Conservation (phyloP, 2,113 vertebrate genomes). For the Andinoacara biseriatus region DNA sequence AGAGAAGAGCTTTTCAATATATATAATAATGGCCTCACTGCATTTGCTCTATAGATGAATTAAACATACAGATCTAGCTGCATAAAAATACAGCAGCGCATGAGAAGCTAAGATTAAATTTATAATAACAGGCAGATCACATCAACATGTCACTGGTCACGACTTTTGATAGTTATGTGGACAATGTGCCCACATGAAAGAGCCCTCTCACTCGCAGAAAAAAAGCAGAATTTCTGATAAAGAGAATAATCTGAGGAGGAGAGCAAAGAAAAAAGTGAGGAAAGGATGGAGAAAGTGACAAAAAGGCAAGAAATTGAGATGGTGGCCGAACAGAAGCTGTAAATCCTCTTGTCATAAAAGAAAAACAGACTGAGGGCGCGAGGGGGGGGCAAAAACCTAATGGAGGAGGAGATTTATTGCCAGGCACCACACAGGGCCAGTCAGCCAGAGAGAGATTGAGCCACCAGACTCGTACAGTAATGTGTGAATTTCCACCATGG, state of each 20-base stretch:
- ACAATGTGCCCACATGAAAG: conserved; percentile 25
- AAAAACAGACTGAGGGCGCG: conserved; percentile 26
- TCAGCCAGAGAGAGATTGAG: conserved; percentile 31
- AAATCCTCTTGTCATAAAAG: conserved; percentile 50
- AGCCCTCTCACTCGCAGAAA: conserved; percentile 17
- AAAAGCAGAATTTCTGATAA: conserved; percentile 44
- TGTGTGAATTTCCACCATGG: conserved; percentile 57
- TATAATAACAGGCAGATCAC: conserved; percentile 33
- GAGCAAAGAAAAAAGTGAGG: not conserved
- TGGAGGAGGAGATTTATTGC: conserved; percentile 26
- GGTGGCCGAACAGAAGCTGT: conserved; percentile 26
- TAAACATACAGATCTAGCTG: conserved; percentile 6
- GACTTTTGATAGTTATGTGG: conserved; percentile 36
- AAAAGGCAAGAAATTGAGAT: conserved; percentile 19
- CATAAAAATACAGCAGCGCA: conserved; percentile 5
- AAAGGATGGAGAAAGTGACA: not conserved
- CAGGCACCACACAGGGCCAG: conserved; percentile 38
- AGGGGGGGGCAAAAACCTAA: not conserved
- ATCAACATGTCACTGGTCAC: conserved; percentile 24
- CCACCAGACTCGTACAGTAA: conserved; percentile 38
- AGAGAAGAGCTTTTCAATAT: not conserved
- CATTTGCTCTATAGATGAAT: not conserved
- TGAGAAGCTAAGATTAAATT: conserved; percentile 30
- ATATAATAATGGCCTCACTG: not conserved
- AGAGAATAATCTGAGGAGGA: conserved; percentile 21